Evolutionary conservation across 2,113 vertebrate genomes (phyloP), one percentile per base, ranked within the genome.

Genomic region (Datnioides undecimradiatus): DNA sequence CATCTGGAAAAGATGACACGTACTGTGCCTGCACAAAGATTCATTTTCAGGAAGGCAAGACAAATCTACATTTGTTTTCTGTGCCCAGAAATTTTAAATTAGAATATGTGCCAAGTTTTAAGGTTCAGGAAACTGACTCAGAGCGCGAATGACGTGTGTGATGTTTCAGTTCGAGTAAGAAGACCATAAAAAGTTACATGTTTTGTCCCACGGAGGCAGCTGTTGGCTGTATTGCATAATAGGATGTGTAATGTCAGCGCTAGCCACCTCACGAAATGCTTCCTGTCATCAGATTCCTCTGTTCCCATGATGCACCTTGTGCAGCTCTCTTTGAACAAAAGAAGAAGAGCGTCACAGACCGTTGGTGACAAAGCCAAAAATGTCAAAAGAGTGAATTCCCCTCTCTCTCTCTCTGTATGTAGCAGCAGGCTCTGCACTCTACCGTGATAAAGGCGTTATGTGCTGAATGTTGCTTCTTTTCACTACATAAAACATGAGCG

Each of bases 261-360:
- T 29, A 76, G 57, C 51, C 67, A 79, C 78, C 60, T 83, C 66
- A 6, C 69, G 40, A 21, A 89, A 80, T 60, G 71, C 79, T 79
- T 85, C 76, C 88, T 73, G 89, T 93, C 89, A 90, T 92, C 91
- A 76, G 68, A 90, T 90, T 93, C 88, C 86, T 84, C 49, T 9
- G 54, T 60, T 80, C 80, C 82, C 84, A 83, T 82, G 45, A 89
- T 88, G 82, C 82, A 86, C 84, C 85, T 80, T 78, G 70, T 17
- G 33, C 74, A 45, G 77, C 67, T 34, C 21, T 19, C 5, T 43
- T 40, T 51, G 2, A 75, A 87, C 78, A 83, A 88, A 88, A 87
- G 68, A 48, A 46, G 76, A 46, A 62, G 71, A 70, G 81, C 36
- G 48, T 85, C 79, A 74, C 57, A 82, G 48, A 33, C 21, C 6